Conservation (phyloP, 2,888 invertebrate species). For the Himalopsyche tibetana region DNA sequence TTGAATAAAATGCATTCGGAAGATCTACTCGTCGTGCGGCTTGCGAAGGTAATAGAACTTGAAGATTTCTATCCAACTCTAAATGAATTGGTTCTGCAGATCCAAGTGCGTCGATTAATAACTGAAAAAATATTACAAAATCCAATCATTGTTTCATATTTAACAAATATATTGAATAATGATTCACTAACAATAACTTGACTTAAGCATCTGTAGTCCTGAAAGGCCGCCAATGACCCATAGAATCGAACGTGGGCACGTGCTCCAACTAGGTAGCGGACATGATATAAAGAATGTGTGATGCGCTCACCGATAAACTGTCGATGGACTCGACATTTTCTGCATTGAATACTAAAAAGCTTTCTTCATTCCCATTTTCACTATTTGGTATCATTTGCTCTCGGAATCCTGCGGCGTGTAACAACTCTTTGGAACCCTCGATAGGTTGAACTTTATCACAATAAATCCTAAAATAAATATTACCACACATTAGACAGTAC, state of each 20-base stretch:
- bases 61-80: conserved; percentile 90
- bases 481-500: too few relatives aligned
- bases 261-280: too few relatives aligned
- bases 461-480: conserved; percentile 76
- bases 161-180: background rate
- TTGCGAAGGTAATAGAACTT: conserved; percentile 88
- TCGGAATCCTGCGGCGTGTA: conserved; percentile 89
- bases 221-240: too few relatives aligned
- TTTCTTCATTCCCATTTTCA: conserved; percentile 78
- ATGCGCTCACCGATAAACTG: conserved; percentile 74
- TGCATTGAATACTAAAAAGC: conserved; percentile 81
- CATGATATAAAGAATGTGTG: too few relatives aligned
- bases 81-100: conserved; percentile 88
- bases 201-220: too few relatives aligned
- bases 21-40: conserved; percentile 82
- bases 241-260: too few relatives aligned
- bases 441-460: conserved; percentile 87
- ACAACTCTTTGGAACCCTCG: conserved; percentile 88
- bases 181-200: background rate
- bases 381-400: conserved; percentile 77
- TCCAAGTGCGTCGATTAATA: conserved; percentile 85
- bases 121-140: conserved; percentile 71
- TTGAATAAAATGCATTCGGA: conserved; percentile 89
- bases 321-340: conserved; percentile 78
- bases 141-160: too few relatives aligned